Evolutionary conservation across 2,888 invertebrate species (phyloP), one percentile per base, ranked within the genome.

Genomic region (Apodemia zela): DNA sequence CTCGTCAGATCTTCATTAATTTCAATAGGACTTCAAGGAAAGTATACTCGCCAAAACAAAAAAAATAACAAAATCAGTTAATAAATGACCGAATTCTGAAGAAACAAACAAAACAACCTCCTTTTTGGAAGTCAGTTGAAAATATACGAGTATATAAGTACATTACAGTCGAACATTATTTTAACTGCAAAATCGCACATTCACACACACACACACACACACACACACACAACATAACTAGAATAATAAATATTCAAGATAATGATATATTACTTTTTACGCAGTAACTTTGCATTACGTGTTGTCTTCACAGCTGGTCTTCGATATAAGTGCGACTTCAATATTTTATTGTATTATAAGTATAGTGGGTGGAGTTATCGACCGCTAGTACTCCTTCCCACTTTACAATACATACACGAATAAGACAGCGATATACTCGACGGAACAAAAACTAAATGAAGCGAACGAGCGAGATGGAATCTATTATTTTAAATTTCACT

Each of bases 321-420:
- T 87, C 78, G 79, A 73, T 78, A 69, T 63, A 69, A 73, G 75
- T 74, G 75, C 78, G 79, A 81, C 82, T 85, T 82, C 77, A 80
- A 81, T 87, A 87, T 85, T 88, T 88, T 90, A 87, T 85, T 86
- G 87, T 84, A 88, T 88, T 87, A 87, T 86, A 83, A 87, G 89
- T 89, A 83, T 86, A 75, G 87, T 90, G 89, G 91, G 91, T 84
- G 91, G 91, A 82, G 90, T 83, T 70, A 84, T 79, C 76, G 79
- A 71, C 67, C 75, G 76, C 75, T 75, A 77, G 82, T 51, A 35
- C 62, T 74, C 84, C 89, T 89, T 83, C 89, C 87, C 88, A 88
- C 88, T 82, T 78, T 72, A 77, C 79, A 75, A 78, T 77, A 73
- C 75, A 67, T 65, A 82, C 75, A 79, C 74, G 82, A 87, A 85